These are phyloP conservation scores for Columba livia DNA, from an alignment of 2,113 vertebrate genomes.

Conservation along the genomic window DNA sequence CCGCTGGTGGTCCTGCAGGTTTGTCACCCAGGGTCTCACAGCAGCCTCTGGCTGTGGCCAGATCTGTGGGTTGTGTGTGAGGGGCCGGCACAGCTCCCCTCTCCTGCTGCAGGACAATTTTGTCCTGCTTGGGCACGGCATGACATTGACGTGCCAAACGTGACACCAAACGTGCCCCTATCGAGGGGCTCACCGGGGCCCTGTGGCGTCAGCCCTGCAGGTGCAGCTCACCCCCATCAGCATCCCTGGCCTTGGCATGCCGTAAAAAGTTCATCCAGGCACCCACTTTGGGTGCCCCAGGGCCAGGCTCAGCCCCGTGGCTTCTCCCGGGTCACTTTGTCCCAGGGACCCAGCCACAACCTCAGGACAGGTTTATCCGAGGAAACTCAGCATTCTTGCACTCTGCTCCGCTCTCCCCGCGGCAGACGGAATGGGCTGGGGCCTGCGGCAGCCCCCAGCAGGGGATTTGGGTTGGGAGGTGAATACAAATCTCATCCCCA, in stretches of 20 bases:
- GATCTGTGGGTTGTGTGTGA: rapidly evolving
- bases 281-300: rapidly evolving
- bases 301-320: not conserved
- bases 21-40: rapidly evolving
- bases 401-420: rapidly evolving
- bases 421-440: rapidly evolving
- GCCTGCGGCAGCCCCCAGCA: not conserved
- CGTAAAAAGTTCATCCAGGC: rapidly evolving
- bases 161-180: not conserved
- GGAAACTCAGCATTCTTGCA: not conserved
- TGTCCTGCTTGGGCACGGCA: not conserved
- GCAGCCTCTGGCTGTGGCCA: not conserved
- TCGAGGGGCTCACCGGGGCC: rapidly evolving
- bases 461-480: not conserved
- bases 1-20: not conserved
- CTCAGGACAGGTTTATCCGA: rapidly evolving
- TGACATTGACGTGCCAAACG: no score
- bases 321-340: not conserved
- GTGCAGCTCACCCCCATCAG: not conserved
- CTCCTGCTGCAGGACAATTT: rapidly evolving
- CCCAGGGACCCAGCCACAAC: no score
- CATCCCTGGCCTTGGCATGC: not conserved
- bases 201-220: rapidly evolving
- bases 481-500: not conserved
- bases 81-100: rapidly evolving